Base-by-base conservation (phyloP, 2,113 vertebrate genomes). In the Nerophis lumbriciformis region DNA sequence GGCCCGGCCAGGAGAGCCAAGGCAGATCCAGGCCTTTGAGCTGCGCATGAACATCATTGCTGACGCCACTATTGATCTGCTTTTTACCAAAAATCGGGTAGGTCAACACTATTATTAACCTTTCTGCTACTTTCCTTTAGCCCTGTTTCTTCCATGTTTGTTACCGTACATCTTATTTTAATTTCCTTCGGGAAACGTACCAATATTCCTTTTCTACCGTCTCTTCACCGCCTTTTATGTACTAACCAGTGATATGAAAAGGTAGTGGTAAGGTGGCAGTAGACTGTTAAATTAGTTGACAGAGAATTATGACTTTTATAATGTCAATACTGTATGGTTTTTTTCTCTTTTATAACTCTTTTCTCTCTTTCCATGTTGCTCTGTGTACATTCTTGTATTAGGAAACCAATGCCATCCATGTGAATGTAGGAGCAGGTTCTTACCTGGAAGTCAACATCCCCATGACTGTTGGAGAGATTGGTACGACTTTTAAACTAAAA, bases 361-460 rank as follows among this genome's bases (percentile, higher is more conserved):
- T 21, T 28, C 6, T 53, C 3, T 28, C 12, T 39, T 38, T 3
- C 13, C 53, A n/a, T 2, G 10, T 37, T 16, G 50, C 69, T 66
- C 59, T 79, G 66, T 76, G 9, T 66, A 72, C 45, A 62, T 69
- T 58, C 38, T 60, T 76, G 67, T 69, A 56, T 59, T 73, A 99
- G 97, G 97, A 99, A 88, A 99, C 97, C 5, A 99, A 98, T 81
- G 97, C 96, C 74, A 91, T 99, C n/a, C 97, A 99, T 88, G 96
- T 99, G 64, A 99, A 99, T 42, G 95, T 99, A 57, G 96, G 97
- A 59, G 97, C 97, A 55, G 97, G 96, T 67, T 99, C 97, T n/a
- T 99, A 99, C 83, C 89, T 99, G 88, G 97, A 99, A 89, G 91
- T 99, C 80, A 99, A 99, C 86, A 98, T 99, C 85, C 97, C 97